A percentile compares a stretch with the other conserved stretches of the same genome.
These are phyloP conservation scores for Ladona fulva DNA, from an alignment of 1,140 invertebrate species.

Conservation along the genomic window DNA sequence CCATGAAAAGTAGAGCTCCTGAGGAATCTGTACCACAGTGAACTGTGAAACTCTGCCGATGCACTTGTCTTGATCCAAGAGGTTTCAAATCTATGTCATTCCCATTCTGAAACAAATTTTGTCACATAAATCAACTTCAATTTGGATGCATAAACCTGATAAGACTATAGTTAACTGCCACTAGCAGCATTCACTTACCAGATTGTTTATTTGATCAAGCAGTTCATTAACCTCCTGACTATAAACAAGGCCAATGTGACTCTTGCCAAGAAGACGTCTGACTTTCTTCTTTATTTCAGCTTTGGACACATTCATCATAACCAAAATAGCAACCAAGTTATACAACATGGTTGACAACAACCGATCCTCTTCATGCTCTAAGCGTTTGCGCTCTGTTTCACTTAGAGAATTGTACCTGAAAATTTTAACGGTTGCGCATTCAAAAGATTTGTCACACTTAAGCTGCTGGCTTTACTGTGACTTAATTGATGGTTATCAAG, in stretches of 20 bases:
- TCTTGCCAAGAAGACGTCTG: slow-evolving; percentile 89
- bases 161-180: slow-evolving; percentile 15
- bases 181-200: slow-evolving; percentile 54
- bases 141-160: neutral
- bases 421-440: neutral
- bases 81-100: slow-evolving; percentile 97
- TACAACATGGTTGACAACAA: slow-evolving; percentile 91
- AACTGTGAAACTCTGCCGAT: slow-evolving; percentile 96
- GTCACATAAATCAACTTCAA: neutral
- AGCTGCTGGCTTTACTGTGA: too few relatives aligned
- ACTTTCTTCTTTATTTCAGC: slow-evolving; percentile 84
- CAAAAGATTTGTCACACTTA: too few relatives aligned
- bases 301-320: slow-evolving; percentile 86
- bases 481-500: too few relatives aligned
- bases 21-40: slow-evolving; percentile 85
- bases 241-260: slow-evolving; percentile 94
- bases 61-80: slow-evolving; percentile 79
- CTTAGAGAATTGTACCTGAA: slow-evolving; percentile 80
- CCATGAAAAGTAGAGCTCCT: slow-evolving; percentile 91
- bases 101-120: slow-evolving; percentile 55
- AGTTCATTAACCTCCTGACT: slow-evolving; percentile 96
- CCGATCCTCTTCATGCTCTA: slow-evolving; percentile 97
- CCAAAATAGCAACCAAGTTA: slow-evolving; percentile 92
- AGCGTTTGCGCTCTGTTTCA: slow-evolving; percentile 85
- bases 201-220: slow-evolving; percentile 87